phyloP scores from a whole-genome alignment of 2,888 invertebrate species.

The Alloscopus bannaensis region DNA sequence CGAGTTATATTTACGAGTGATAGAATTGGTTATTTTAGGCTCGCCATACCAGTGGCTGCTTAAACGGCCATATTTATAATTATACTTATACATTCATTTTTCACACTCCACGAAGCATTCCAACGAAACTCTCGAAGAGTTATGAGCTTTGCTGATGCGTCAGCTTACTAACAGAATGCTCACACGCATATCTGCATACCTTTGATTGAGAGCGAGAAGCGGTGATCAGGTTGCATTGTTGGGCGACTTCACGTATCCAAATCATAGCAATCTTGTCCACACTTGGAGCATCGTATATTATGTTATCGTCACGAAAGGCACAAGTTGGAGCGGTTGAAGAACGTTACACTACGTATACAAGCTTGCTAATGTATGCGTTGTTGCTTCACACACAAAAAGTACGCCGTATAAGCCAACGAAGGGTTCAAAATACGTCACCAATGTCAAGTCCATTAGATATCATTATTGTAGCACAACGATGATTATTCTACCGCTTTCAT shows the following conservation, averaged over 20 bases:
- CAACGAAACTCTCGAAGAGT: too few relatives aligned
- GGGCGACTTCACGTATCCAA: slow-evolving; percentile 8
- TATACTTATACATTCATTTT: too few relatives aligned
- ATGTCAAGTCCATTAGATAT: slow-evolving; percentile 70
- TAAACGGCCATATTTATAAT: too few relatives aligned
- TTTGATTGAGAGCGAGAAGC: too few relatives aligned
- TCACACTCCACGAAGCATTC: too few relatives aligned
- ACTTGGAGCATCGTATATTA: not conserved
- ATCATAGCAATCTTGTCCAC: not conserved
- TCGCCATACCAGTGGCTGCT: too few relatives aligned
- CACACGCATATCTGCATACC: too few relatives aligned
- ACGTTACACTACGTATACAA: slow-evolving; percentile 11
- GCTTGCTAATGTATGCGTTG: slow-evolving; percentile 23
- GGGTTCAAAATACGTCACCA: slow-evolving; percentile 70
- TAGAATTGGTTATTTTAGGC: too few relatives aligned
- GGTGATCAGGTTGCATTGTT: not conserved
- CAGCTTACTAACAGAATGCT: too few relatives aligned
- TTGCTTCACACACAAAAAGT: slow-evolving; percentile 29
- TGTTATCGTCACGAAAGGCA: not conserved
- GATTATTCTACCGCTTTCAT: slow-evolving; percentile 42
- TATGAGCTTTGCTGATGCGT: too few relatives aligned
- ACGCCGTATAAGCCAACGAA: slow-evolving; percentile 37
- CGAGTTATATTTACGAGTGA: too few relatives aligned
- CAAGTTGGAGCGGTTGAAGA: not conserved
- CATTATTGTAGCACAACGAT: slow-evolving; percentile 49